phyloP scores from a whole-genome alignment of 1,140 invertebrate species.

The Aphelinus atriplicis region DNA sequence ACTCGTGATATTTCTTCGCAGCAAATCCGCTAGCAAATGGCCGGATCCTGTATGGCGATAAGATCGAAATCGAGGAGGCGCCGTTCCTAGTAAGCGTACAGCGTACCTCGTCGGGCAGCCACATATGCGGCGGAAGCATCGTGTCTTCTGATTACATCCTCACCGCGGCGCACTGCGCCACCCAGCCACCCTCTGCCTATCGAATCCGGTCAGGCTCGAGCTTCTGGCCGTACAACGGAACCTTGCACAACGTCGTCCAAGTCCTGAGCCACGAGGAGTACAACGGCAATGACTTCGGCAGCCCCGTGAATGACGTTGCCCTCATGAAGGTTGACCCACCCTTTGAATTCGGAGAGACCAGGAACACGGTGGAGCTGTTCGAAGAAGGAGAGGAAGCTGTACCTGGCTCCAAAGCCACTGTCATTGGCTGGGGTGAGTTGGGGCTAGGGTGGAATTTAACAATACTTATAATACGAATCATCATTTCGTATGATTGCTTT shows the following conservation, averaged over 20 bases:
- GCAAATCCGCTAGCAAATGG: not conserved
- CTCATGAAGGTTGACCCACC: slow-evolving; percentile 39
- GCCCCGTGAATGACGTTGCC: slow-evolving; percentile 47
- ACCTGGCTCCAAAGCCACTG: slow-evolving; percentile 44
- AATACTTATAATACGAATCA: not conserved
- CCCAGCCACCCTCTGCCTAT: not conserved
- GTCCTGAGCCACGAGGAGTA: slow-evolving; percentile 45
- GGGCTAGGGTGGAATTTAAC: not conserved
- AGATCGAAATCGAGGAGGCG: not conserved
- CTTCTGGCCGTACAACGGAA: slow-evolving; percentile 33
- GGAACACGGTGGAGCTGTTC: slow-evolving; percentile 43
- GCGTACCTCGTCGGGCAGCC: slow-evolving; percentile 48
- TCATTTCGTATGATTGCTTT: too few relatives aligned
- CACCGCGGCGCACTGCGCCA: slow-evolving; percentile 66
- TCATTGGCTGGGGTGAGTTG: slow-evolving; percentile 61
- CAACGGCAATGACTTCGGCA: slow-evolving; percentile 16
- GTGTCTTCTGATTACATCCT: slow-evolving; percentile 66
- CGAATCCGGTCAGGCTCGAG: slow-evolving; percentile 42
- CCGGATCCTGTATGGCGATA: slow-evolving; percentile 3
- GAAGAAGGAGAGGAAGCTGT: slow-evolving; percentile 36
- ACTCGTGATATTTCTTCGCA: too few relatives aligned
- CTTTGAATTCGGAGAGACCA: slow-evolving; percentile 37
- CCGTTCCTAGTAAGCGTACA: slow-evolving; percentile 66
- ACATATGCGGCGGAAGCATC: slow-evolving; percentile 68
- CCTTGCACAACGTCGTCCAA: slow-evolving; percentile 33